A percentile compares a stretch with the other conserved stretches of the same genome.
These are phyloP conservation scores for Acrocephalus arundinaceus DNA, from an alignment of 2,113 vertebrate species.

Conservation along the genomic window DNA sequence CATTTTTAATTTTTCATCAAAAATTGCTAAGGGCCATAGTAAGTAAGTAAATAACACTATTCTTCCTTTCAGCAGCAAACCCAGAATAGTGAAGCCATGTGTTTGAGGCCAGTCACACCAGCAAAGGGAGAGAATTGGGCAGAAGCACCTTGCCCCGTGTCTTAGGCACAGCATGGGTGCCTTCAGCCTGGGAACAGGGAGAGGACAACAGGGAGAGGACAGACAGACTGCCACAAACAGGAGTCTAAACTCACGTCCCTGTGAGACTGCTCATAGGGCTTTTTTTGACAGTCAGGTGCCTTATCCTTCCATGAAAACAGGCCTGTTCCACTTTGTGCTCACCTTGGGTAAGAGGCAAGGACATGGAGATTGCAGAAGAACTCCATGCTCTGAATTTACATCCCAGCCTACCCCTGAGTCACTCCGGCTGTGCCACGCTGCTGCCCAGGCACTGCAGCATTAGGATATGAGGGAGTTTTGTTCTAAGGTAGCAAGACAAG, in stretches of 20 bases:
- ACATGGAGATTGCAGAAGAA: background rate
- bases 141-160: background rate
- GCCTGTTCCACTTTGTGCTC: background rate
- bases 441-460: background rate
- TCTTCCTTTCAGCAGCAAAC: background rate
- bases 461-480: background rate
- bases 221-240: background rate
- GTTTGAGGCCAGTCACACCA: background rate
- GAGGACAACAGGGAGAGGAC: background rate
- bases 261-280: background rate
- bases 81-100: background rate
- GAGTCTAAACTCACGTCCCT: background rate
- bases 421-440: background rate
- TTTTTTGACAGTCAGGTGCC: background rate
- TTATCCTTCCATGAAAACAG: background rate
- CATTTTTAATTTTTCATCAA: background rate
- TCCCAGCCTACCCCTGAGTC: background rate
- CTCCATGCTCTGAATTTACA: background rate
- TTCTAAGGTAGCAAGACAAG: background rate
- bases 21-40: background rate
- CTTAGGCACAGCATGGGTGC: background rate
- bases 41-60: background rate
- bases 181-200: background rate
- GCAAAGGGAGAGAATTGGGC: background rate
- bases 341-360: background rate